Evolutionary conservation across 92 coral and sea anemone species (phyloP).

Genomic region (Phenganax subtilis): DNA sequence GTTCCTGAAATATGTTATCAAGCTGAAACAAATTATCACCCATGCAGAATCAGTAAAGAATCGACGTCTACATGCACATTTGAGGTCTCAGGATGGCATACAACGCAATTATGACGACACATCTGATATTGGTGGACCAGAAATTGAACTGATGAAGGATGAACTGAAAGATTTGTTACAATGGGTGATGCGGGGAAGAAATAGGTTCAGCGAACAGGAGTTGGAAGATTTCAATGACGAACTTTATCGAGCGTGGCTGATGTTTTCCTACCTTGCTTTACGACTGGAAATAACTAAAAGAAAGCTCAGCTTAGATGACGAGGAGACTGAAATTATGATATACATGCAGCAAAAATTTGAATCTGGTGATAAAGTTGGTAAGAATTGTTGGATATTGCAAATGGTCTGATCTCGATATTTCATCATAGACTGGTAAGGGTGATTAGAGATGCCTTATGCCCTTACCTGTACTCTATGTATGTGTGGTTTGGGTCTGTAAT

Average conservation of each 20-base stretch:
- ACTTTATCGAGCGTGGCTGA: conserved; percentile 53
- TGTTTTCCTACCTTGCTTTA: conserved; percentile 47
- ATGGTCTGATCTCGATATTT: too few relatives aligned
- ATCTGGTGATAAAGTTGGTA: conserved; percentile 49
- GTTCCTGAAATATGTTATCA: conserved; percentile 56
- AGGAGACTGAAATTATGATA: neutral
- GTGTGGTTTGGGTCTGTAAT: too few relatives aligned
- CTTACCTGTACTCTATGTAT: too few relatives aligned
- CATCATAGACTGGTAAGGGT: too few relatives aligned
- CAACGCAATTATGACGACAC: conserved; percentile 1
- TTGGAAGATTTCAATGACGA: conserved; percentile 75
- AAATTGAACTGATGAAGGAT: conserved; percentile 1
- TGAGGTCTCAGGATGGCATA: neutral
- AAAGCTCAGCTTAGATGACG: neutral
- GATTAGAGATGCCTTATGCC: too few relatives aligned
- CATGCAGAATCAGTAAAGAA: conserved; percentile 9
- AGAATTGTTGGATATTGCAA: neutral
- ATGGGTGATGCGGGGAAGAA: conserved; percentile 55
- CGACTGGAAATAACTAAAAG: conserved; percentile 37
- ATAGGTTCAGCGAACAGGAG: conserved; percentile 71
- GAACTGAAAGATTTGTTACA: conserved; percentile 33
- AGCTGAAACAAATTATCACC: conserved; percentile 16
- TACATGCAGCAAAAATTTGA: conserved; percentile 40
- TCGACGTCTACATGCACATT: neutral
- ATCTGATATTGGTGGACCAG: conserved; percentile 12